These are phyloP conservation scores for Drosophila nr. fundita DNA, from an alignment of 2,888 invertebrate species.

Conservation along the genomic window DNA sequence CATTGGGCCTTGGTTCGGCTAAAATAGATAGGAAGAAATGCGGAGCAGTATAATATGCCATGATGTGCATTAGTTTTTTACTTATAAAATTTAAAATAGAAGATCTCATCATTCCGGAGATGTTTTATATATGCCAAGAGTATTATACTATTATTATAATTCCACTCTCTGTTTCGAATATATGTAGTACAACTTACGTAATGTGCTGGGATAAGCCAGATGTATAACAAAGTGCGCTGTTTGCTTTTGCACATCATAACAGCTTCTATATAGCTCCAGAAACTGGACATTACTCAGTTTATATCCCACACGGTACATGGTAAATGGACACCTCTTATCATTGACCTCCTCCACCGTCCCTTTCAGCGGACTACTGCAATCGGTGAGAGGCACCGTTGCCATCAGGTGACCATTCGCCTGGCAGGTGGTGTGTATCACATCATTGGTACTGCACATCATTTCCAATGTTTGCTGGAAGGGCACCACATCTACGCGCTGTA, in stretches of 20 bases:
- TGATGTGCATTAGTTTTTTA: not conserved
- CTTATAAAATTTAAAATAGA: not conserved
- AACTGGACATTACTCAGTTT: conserved; percentile 22
- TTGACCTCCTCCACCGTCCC: not conserved
- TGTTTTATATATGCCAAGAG: not conserved
- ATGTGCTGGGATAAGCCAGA: conserved; percentile 7
- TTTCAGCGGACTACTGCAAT: conserved; percentile 10
- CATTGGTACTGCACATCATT: conserved; percentile 29
- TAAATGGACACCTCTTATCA: conserved; percentile 25
- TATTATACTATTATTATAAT: not conserved
- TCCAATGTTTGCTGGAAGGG: conserved; percentile 2
- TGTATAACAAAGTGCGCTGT: conserved; percentile 45
- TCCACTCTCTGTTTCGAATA: not conserved
- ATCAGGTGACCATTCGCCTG: conserved; percentile 7
- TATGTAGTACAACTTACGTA: conserved; percentile 36
- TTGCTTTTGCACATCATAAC: conserved; percentile 26
- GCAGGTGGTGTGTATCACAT: conserved; percentile 30
- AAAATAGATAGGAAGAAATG: not conserved
- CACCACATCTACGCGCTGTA: conserved; percentile 33
- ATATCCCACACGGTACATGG: conserved; percentile 52
- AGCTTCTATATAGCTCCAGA: conserved; percentile 61
- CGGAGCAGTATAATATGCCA: not conserved
- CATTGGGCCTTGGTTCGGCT: conserved; percentile 19
- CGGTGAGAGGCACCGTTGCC: conserved; percentile 6
- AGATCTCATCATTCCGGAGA: not conserved